Evolutionary conservation across 2,113 vertebrate species (phyloP).

Genomic region (Pollimyrus isidori): DNA sequence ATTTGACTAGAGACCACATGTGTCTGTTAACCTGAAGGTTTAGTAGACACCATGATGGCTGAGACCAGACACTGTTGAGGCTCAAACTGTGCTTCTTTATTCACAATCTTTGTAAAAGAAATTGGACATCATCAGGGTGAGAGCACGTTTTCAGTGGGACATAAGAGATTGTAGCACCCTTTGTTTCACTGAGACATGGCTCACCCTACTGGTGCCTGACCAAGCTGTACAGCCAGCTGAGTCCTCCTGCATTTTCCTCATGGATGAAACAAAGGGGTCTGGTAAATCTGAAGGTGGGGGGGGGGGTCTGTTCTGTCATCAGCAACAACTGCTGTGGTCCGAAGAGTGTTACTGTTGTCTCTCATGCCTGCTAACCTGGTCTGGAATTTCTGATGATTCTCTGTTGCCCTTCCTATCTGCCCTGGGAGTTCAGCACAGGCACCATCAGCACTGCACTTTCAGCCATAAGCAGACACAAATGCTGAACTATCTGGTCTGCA

Average conservation of each 20-base stretch:
- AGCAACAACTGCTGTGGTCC: background rate
- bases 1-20: background rate
- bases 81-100: background rate
- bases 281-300: background rate
- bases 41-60: background rate
- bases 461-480: background rate
- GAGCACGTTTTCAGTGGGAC: too few relatives aligned
- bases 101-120: background rate
- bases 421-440: background rate
- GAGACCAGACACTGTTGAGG: background rate
- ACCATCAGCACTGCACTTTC: background rate
- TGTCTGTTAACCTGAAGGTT: background rate
- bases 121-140: too few relatives aligned
- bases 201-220: too few relatives aligned
- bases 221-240: too few relatives aligned
- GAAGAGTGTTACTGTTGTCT: background rate
- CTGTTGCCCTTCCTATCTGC: background rate
- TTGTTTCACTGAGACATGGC: too few relatives aligned
- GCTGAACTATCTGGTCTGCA: background rate
- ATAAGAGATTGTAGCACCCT: too few relatives aligned
- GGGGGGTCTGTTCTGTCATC: background rate
- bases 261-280: background rate
- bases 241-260: too few relatives aligned
- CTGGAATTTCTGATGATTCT: background rate
- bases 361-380: background rate